phyloP scores from a whole-genome alignment of 2,113 vertebrate species.

The Chaetops frenatus region DNA sequence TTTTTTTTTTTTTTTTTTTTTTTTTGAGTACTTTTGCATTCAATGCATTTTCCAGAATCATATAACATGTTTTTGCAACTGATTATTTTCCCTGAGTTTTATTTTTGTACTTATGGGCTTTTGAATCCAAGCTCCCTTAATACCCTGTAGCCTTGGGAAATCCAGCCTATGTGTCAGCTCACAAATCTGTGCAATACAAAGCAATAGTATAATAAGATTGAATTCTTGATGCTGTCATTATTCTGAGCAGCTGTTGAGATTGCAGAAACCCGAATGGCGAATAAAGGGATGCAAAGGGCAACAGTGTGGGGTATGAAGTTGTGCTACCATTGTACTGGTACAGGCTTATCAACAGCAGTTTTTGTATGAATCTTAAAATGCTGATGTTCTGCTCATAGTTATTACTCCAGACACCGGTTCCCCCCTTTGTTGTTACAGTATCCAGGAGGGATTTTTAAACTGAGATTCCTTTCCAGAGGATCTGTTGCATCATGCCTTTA shows the following conservation, averaged over 20 bases:
- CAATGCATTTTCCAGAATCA: not conserved
- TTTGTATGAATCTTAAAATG: not conserved
- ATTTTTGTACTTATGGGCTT: not conserved
- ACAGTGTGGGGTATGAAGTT: not conserved
- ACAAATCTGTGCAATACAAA: not conserved
- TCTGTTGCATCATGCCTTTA: not conserved
- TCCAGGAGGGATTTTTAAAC: not conserved
- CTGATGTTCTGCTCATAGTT: not conserved
- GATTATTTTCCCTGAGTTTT: not conserved
- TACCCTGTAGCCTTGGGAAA: not conserved
- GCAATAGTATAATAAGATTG: not conserved
- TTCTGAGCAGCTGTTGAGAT: not conserved
- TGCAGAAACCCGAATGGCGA: not conserved
- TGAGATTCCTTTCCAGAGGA: not conserved
- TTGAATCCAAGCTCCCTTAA: not conserved
- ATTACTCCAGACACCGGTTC: not conserved
- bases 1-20: not conserved
- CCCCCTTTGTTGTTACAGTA: not conserved
- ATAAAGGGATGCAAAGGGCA: not conserved
- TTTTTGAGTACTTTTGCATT: not conserved
- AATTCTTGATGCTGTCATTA: not conserved
- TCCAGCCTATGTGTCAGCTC: not conserved
- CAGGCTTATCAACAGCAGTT: not conserved
- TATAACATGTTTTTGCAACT: not conserved
- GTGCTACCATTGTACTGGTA: not conserved